Base-by-base conservation (phyloP, 2,797 vertebrate genomes). In the Pogoniulus pusillus region DNA sequence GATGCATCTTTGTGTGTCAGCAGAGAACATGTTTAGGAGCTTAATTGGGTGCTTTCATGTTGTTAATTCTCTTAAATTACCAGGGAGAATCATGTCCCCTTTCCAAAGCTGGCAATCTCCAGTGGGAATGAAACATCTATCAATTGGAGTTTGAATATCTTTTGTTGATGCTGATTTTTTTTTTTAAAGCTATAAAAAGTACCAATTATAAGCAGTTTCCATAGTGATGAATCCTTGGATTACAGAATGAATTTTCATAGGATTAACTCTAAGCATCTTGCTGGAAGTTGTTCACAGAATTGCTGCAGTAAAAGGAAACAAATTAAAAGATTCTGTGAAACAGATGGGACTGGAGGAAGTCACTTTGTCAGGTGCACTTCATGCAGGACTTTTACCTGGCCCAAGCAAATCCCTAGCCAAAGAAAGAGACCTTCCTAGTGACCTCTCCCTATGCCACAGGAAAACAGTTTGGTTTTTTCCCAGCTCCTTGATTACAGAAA, bases 181-280 rank as follows among this genome's bases (percentile, higher is more conserved):
- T 47, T 45, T 93, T 43, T 43, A n/a, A 92, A 94, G 78, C 92
- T 94, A 94, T 95, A 96, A 95, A 95, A 97, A 83, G 94, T 96
- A 85, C 79, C 3, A 8, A 65, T 97, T 96, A 97, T 97, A 95
- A 96, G 91, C 87, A 95, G 97, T 97, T 97, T 96, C 97, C 96
- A 96, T 97, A 96, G 97, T 3, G 23, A 97, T 72, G 84, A 95
- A 94, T 87, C 85, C 62, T 89, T 93, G 95, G 96, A 96, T 96
- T 96, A 91, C 30, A 93, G 82, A 87, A 71, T 73, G 80, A 93
- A 78, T 94, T 96, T 96, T 96, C 93, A 81, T 93, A 95, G 95
- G 95, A 96, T 97, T 96, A 97, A 51, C 76, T 90, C 82, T 76
- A 93, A 95, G 92, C 93, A 95, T 95, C 64, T 95, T 7, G 2